phyloP scores from a whole-genome alignment of 2,888 invertebrate species.

The Allophyes oxyacanthae region DNA sequence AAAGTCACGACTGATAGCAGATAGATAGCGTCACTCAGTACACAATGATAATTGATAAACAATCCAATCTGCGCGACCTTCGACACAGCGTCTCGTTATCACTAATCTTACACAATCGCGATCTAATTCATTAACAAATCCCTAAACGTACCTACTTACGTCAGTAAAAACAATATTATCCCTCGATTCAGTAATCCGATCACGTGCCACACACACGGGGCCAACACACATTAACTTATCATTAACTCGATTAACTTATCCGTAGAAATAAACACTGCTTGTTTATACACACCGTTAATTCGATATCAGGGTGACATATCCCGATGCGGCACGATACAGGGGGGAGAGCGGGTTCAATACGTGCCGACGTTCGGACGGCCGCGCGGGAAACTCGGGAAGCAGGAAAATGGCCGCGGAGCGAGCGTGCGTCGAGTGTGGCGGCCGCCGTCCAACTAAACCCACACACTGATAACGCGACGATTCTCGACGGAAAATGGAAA shows the following conservation, averaged over 20 bases:
- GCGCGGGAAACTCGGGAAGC: constrained; percentile 77
- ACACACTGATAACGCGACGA: constrained; percentile 81
- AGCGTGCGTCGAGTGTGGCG: constrained; percentile 75
- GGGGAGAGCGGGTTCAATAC: constrained; percentile 58
- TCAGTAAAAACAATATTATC: constrained; percentile 78
- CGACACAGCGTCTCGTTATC: constrained; percentile 66
- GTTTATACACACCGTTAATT: constrained; percentile 79
- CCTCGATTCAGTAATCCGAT: constrained; percentile 81
- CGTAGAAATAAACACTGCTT: constrained; percentile 65
- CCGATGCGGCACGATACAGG: constrained; percentile 65
- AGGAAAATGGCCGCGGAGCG: constrained; percentile 63
- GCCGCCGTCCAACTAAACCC: constrained; percentile 77
- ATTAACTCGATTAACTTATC: constrained; percentile 73
- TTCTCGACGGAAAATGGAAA: constrained; percentile 80
- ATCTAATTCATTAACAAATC: constrained; percentile 72
- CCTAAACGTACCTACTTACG: constrained; percentile 77
- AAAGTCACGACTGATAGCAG: constrained; percentile 32
- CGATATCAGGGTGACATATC: constrained; percentile 80
- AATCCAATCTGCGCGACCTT: constrained; percentile 74
- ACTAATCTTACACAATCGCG: constrained; percentile 63
- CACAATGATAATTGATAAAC: constrained; percentile 74
- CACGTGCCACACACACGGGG: constrained; percentile 78
- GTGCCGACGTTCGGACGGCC: constrained; percentile 56
- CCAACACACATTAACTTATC: constrained; percentile 79
- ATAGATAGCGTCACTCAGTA: constrained; percentile 39